Evolutionary conservation across 2,888 invertebrate genomes (phyloP).

Genomic region (Hetaerina titia): DNA sequence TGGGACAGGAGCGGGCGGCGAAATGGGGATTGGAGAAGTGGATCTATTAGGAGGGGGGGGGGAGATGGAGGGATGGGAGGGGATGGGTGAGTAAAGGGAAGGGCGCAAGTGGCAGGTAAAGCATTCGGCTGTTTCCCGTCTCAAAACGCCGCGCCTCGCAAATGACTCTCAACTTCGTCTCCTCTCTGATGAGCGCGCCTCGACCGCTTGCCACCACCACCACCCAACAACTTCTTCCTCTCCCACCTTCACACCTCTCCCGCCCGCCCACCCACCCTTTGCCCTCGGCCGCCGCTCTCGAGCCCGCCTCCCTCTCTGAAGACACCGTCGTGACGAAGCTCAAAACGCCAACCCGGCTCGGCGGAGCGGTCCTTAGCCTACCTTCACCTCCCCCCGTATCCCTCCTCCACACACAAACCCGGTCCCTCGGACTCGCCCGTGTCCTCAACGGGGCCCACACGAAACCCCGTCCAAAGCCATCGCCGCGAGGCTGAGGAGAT

Average conservation of each 20-base stretch:
- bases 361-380: neutral
- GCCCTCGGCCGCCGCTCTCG: neutral
- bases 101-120: constrained; percentile 42
- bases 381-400: neutral
- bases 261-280: neutral
- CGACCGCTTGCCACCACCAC: neutral
- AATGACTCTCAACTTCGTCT: constrained; percentile 60
- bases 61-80: neutral
- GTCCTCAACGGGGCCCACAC: no score
- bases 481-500: no score
- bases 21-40: neutral
- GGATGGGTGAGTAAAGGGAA: neutral
- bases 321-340: constrained; percentile 61
- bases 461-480: no score
- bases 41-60: neutral
- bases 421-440: neutral
- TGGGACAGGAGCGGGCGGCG: neutral
- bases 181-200: constrained; percentile 19
- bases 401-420: neutral
- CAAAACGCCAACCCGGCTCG: constrained; percentile 21
- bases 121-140: constrained; percentile 35
- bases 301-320: neutral
- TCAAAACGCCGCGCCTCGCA: constrained; percentile 32
- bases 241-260: neutral
- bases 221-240: neutral